Evolutionary conservation across 2,113 vertebrate species (phyloP).

Genomic region (Hyaena hyaena): DNA sequence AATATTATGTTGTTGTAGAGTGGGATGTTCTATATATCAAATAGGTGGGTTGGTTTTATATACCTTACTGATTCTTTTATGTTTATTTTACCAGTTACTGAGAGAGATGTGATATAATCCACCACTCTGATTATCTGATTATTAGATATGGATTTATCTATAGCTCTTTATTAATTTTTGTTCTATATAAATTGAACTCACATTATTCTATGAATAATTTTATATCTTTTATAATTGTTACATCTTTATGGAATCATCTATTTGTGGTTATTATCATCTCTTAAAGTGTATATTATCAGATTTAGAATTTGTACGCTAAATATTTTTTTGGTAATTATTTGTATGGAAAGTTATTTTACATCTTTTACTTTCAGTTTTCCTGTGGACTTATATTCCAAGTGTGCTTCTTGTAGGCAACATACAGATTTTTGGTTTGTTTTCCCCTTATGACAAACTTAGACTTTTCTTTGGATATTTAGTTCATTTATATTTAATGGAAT

Average conservation of each 20-base stretch:
- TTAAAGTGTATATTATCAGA: neutral
- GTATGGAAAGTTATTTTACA: neutral
- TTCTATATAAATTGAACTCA: neutral
- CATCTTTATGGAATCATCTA: neutral
- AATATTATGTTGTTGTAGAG: neutral
- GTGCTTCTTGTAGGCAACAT: neutral
- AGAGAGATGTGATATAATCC: neutral
- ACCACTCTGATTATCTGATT: neutral
- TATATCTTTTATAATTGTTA: neutral
- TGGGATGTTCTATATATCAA: neutral
- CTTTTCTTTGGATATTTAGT: neutral
- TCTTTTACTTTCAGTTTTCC: neutral
- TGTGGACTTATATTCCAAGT: neutral
- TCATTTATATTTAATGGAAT: slow-evolving; percentile 46
- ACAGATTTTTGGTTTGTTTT: neutral
- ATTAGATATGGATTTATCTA: neutral
- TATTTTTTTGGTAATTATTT: neutral
- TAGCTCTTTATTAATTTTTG: neutral
- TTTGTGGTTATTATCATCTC: neutral
- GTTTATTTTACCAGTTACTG: neutral
- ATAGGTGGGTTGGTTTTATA: neutral
- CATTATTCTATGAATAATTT: neutral
- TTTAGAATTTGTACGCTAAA: neutral
- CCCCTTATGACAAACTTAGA: neutral
- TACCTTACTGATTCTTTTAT: neutral